These are phyloP conservation scores for Pongo abelii DNA, from an alignment of 2,113 vertebrate genomes.

Conservation along the genomic window DNA sequence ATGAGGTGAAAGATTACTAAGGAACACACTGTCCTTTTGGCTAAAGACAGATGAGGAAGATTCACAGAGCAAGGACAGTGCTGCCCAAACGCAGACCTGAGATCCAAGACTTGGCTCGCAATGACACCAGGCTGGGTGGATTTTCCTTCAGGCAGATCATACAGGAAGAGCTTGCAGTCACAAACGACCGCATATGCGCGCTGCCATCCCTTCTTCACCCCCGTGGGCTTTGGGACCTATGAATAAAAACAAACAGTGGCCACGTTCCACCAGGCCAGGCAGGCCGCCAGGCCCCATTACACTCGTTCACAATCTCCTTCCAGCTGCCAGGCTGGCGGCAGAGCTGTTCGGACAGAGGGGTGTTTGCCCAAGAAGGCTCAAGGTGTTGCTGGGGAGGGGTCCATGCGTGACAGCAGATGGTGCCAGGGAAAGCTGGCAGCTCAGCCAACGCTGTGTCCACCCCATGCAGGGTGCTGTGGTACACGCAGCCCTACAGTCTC, in stretches of 20 bases:
- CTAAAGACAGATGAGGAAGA: fast-evolving
- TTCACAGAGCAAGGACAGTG: fast-evolving
- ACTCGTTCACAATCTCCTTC: fast-evolving
- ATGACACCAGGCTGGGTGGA: conserved; percentile 93
- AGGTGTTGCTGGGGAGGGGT: neutral
- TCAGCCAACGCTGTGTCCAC: too few relatives aligned
- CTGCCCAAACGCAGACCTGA: conserved; percentile 87
- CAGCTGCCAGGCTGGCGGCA: neutral
- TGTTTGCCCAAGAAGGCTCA: neutral
- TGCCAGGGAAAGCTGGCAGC: too few relatives aligned
- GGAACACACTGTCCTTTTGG: fast-evolving
- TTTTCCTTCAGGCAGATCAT: conserved; percentile 96
- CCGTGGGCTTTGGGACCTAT: conserved; percentile 97
- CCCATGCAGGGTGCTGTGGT: too few relatives aligned
- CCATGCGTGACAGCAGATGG: too few relatives aligned
- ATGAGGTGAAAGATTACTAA: neutral
- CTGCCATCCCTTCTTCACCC: conserved; percentile 99
- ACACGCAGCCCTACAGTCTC: fast-evolving
- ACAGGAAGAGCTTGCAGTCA: conserved; percentile 97
- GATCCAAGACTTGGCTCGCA: conserved; percentile 95
- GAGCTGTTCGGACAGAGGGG: neutral
- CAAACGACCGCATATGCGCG: conserved; percentile 95
- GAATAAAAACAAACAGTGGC: neutral
- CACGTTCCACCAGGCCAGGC: fast-evolving
- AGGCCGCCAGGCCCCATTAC: neutral